phyloP scores from a whole-genome alignment of 2,797 vertebrate species.

The Hypotaenidia philippensis region DNA sequence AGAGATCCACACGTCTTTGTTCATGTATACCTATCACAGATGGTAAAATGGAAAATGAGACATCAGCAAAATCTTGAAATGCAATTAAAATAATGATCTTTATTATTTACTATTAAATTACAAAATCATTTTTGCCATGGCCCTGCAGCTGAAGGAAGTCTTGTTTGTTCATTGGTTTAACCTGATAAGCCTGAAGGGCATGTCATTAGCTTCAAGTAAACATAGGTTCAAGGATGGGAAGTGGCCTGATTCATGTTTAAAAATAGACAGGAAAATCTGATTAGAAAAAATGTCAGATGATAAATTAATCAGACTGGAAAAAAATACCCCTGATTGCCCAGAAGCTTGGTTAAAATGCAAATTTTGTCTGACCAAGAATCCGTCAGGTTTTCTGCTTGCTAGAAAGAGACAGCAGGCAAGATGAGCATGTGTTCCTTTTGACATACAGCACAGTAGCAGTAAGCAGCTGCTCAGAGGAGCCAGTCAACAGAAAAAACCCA shows the following conservation, averaged over 20 bases:
- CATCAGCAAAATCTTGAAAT: neutral
- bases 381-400: neutral
- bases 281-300: conserved; percentile 33
- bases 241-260: neutral
- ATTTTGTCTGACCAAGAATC: neutral
- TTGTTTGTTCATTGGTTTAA: conserved; percentile 38
- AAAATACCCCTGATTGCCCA: conserved; percentile 17
- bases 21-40: neutral
- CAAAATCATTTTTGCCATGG: neutral
- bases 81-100: neutral
- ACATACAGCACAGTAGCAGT: neutral
- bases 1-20: neutral
- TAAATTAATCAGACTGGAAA: conserved; percentile 41
- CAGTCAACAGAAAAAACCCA: neutral
- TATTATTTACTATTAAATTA: conserved; percentile 33
- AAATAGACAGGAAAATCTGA: conserved; percentile 28
- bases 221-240: neutral
- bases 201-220: conserved; percentile 27
- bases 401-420: neutral
- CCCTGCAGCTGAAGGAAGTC: conserved; percentile 4
- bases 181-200: conserved; percentile 14
- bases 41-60: neutral
- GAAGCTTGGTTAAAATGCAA: conserved; percentile 32
- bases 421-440: neutral
- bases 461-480: neutral